phyloP scores from a whole-genome alignment of 2,113 vertebrate species.

The Rhinopithecus roxellana region DNA sequence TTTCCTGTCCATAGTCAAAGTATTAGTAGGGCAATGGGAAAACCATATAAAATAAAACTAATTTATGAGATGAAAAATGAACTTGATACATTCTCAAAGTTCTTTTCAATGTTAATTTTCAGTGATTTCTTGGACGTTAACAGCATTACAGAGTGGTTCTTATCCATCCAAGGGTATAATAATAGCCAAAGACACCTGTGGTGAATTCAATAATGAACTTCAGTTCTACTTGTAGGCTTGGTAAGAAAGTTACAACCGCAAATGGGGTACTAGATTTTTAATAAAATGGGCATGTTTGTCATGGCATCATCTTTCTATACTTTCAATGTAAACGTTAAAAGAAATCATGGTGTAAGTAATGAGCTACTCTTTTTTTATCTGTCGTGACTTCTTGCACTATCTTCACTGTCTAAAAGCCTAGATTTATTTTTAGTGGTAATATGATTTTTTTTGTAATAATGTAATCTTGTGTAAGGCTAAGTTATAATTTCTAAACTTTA shows the following conservation, averaged over 20 bases:
- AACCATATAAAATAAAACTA: conserved; percentile 12
- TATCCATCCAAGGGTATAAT: neutral
- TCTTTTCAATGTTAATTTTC: neutral
- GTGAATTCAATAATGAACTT: neutral
- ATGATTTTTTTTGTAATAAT: neutral
- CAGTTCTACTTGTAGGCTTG: neutral
- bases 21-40: neutral
- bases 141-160: neutral
- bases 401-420: neutral
- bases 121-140: neutral
- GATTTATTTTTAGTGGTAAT: neutral
- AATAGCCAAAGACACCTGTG: neutral
- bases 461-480: neutral
- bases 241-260: neutral
- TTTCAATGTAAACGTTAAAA: neutral
- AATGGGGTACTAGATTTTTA: neutral
- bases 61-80: neutral
- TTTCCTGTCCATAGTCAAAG: neutral
- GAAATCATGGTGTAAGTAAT: neutral
- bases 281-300: neutral
- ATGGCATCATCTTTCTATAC: neutral
- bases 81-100: neutral
- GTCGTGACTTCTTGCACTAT: neutral
- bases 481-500: neutral
- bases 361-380: neutral